phyloP scores from a whole-genome alignment of 2,113 vertebrate genomes.

The Neodontobutis hainanensis region DNA sequence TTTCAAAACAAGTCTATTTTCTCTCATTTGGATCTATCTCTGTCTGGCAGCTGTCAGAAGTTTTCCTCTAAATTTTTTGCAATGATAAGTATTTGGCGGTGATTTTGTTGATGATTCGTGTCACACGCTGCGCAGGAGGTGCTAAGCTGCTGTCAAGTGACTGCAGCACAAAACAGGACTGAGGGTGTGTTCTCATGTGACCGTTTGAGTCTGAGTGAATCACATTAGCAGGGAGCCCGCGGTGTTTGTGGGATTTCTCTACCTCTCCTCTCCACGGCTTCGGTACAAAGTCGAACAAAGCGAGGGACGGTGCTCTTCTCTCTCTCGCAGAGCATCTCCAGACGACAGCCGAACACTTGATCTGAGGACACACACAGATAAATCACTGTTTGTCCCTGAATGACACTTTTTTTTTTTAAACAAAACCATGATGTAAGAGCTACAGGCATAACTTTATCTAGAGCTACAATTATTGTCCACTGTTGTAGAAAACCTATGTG shows the following conservation, averaged over 20 bases:
- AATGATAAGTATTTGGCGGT: constrained; percentile 27
- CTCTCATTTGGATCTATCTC: constrained; percentile 55
- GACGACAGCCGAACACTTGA: constrained; percentile 90
- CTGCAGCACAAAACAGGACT: neutral
- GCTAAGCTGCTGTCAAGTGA: constrained; percentile 33
- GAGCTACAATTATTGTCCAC: constrained; percentile 30
- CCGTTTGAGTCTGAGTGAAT: constrained; percentile 13
- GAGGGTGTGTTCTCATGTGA: constrained; percentile 20
- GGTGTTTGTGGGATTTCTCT: constrained; percentile 16
- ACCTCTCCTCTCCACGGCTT: constrained; percentile 90
- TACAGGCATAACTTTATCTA: constrained; percentile 30
- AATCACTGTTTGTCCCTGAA: neutral
- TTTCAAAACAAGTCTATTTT: constrained; percentile 52
- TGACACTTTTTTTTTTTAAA: constrained; percentile 3
- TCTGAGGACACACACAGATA: constrained; percentile 75
- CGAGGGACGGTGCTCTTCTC: constrained; percentile 85
- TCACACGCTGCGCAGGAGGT: constrained; percentile 9
- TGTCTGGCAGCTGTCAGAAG: constrained; percentile 53
- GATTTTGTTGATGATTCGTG: constrained; percentile 25
- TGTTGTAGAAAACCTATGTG: constrained; percentile 33
- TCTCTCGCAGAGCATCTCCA: constrained; percentile 89
- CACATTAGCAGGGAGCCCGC: constrained; percentile 20
- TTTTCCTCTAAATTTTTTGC: constrained; percentile 10
- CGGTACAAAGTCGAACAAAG: constrained; percentile 86
- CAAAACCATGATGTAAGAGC: constrained; percentile 52